A percentile compares a stretch with the other conserved stretches of the same genome.
These are phyloP conservation scores for Ophraella communa DNA, from an alignment of 2,888 invertebrate species.

Conservation along the genomic window DNA sequence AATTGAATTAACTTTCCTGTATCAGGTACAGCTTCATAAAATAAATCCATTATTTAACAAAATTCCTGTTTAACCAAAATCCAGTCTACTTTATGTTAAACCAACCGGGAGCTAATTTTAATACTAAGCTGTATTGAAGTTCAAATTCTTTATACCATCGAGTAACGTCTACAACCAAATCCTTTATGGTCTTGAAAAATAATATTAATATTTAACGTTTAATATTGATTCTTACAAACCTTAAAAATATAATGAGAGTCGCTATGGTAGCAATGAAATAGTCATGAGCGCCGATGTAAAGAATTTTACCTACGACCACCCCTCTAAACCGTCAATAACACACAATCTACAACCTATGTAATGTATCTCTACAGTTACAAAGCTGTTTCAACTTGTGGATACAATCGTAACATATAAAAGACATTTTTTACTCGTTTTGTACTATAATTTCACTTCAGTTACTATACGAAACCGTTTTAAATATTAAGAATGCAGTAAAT, in stretches of 20 bases:
- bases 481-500: no score
- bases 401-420: no score
- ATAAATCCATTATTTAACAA: neutral
- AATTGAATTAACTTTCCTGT: no score
- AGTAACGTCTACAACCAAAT: neutral
- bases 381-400: no score
- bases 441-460: no score
- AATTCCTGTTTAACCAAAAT: neutral
- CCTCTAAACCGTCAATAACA: no score
- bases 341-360: no score
- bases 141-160: slow-evolving; percentile 1
- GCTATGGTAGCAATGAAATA: neutral
- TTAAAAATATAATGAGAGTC: neutral
- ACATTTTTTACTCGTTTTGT: no score
- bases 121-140: neutral
- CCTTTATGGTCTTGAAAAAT: neutral
- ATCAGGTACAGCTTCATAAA: no score
- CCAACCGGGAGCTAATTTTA: slow-evolving; percentile 1
- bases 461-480: no score
- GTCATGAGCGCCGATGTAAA: neutral
- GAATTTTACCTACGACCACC: no score
- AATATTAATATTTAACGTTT: neutral
- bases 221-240: neutral
- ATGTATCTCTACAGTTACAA: no score
- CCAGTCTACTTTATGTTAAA: neutral